Evolutionary conservation across 2,113 vertebrate genomes (phyloP).

Genomic region (Plestiodon gilberti): DNA sequence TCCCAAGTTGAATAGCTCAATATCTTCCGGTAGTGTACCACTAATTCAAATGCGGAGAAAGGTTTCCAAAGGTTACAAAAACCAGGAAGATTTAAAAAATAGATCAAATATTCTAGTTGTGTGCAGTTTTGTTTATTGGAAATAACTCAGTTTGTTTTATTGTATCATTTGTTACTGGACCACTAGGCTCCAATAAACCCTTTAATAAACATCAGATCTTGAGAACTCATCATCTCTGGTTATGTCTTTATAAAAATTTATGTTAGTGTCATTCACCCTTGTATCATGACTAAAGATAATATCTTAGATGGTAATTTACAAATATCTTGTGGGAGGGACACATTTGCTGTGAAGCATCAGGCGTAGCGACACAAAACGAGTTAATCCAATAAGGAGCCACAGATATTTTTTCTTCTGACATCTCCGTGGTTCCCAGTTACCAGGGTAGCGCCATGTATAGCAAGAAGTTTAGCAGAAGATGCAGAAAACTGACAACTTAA

Average conservation of each 20-base stretch:
- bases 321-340: slow-evolving; percentile 14
- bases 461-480: not conserved
- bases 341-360: slow-evolving; percentile 55
- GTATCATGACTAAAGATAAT: slow-evolving; percentile 61
- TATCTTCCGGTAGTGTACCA: not conserved
- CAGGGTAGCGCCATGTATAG: not conserved
- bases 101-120: slow-evolving; percentile 53
- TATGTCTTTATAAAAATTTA: slow-evolving; percentile 68
- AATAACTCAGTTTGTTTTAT: slow-evolving; percentile 74
- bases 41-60: slow-evolving; percentile 54
- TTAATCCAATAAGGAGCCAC: slow-evolving; percentile 50
- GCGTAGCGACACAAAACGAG: slow-evolving; percentile 42
- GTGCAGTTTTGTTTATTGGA: slow-evolving; percentile 69
- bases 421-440: slow-evolving; percentile 6
- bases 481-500: not conserved
- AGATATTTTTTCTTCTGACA: slow-evolving; percentile 35
- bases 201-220: slow-evolving; percentile 74
- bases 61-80: slow-evolving; percentile 63
- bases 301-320: slow-evolving; percentile 55
- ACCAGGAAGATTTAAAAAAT: slow-evolving; percentile 50
- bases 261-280: slow-evolving; percentile 46
- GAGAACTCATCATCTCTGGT: slow-evolving; percentile 64
- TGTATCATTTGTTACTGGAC: slow-evolving; percentile 72
- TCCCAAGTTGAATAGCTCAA: not conserved
- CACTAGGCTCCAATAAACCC: slow-evolving; percentile 71